A percentile compares a stretch with the other conserved stretches of the same genome.
These are phyloP conservation scores for Tribolium castaneum DNA, from an alignment of 1,140 invertebrate genomes.

Conservation along the genomic window DNA sequence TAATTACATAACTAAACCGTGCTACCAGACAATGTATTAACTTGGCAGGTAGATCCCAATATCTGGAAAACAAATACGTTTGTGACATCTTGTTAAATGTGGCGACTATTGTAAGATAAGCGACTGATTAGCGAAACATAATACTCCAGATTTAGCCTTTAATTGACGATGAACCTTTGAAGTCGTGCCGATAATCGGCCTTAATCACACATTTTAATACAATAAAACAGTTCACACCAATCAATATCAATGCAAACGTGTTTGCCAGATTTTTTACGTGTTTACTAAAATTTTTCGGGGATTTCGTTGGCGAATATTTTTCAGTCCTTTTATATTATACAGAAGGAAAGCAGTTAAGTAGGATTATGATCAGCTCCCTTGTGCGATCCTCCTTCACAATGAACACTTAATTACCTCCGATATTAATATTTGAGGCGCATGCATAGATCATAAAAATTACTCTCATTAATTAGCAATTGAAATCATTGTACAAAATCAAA, in stretches of 20 bases:
- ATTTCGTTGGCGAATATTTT: constrained; percentile 6
- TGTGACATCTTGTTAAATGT: constrained; percentile 18
- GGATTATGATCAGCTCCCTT: constrained; percentile 38
- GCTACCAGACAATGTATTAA: constrained; percentile 40
- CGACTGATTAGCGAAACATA: constrained; percentile 45
- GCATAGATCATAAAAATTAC: not conserved
- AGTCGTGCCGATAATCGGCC: constrained; percentile 22
- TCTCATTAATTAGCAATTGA: not conserved
- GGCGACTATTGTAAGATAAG: constrained; percentile 41
- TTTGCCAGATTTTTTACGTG: not conserved
- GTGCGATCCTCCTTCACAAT: constrained; percentile 8
- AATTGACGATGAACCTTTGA: constrained; percentile 43
- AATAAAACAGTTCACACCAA: not conserved
- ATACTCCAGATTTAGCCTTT: constrained; percentile 38
- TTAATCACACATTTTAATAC: constrained; percentile 27
- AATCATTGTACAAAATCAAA: not conserved
- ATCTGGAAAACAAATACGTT: constrained; percentile 18
- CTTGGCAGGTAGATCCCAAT: constrained; percentile 41
- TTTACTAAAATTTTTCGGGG: not conserved
- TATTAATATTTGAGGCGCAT: not conserved
- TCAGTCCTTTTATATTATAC: constrained; percentile 20
- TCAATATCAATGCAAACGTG: constrained; percentile 3
- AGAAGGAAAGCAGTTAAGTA: constrained; percentile 34
- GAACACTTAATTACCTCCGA: constrained; percentile 37
- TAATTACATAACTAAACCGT: constrained; percentile 38